Evolutionary conservation across 2,113 vertebrate species (phyloP).

Genomic region (Pyxicephalus adspersus): DNA sequence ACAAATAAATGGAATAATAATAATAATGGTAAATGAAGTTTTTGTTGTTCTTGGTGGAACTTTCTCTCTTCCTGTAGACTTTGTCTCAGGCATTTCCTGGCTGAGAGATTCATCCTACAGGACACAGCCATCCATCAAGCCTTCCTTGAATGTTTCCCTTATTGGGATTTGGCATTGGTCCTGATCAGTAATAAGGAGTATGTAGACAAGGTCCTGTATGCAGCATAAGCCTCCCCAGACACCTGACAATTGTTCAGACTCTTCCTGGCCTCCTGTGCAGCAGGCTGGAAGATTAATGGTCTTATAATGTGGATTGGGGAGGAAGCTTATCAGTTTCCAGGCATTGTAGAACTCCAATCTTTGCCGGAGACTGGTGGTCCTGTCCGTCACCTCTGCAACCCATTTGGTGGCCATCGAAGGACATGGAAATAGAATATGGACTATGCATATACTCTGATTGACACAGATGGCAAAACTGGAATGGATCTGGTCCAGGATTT

Average conservation of each 20-base stretch:
- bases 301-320: background rate
- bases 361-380: background rate
- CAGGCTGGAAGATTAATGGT: background rate
- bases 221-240: background rate
- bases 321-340: conserved; percentile 37
- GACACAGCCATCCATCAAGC: background rate
- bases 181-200: background rate
- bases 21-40: no score
- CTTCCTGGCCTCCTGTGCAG: background rate
- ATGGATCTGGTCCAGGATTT: no score
- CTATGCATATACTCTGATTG: no score
- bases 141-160: background rate
- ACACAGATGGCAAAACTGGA: no score
- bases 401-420: no score
- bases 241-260: background rate
- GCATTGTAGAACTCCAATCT: background rate
- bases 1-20: no score
- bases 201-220: background rate
- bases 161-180: background rate
- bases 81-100: background rate
- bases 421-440: no score
- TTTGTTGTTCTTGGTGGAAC: background rate
- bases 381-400: background rate
- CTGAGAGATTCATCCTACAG: background rate
- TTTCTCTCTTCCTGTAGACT: background rate